Evolutionary conservation across 1,140 invertebrate species (phyloP).

Genomic region (Papilio aristodemus): DNA sequence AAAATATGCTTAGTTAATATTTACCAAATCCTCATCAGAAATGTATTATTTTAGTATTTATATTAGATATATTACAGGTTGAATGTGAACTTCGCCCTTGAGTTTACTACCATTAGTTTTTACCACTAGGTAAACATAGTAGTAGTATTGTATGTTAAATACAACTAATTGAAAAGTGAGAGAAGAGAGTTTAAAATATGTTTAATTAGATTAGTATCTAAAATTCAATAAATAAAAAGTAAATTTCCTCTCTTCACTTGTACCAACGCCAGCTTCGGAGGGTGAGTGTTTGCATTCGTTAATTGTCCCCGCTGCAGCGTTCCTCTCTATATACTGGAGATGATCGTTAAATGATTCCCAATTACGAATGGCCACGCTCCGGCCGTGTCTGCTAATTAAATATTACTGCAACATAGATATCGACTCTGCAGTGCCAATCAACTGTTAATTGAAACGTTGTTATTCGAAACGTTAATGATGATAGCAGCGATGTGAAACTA

Average conservation of each 20-base stretch:
- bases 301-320: conserved; percentile 48
- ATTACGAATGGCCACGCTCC: conserved; percentile 5
- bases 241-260: conserved; percentile 35
- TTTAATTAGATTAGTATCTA: background rate
- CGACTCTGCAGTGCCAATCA: conserved; percentile 2
- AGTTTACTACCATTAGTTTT: too few species aligned
- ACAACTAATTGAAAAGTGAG: too few species aligned
- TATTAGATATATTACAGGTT: too few species aligned
- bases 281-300: conserved; percentile 57
- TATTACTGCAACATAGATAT: background rate
- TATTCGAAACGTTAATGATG: background rate
- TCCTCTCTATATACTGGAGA: conserved; percentile 28
- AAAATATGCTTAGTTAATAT: background rate
- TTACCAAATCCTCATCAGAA: too few species aligned
- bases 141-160: too few species aligned
- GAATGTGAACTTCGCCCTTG: too few species aligned
- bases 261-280: conserved; percentile 43
- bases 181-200: too few species aligned
- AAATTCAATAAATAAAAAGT: conserved; percentile 15
- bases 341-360: conserved; percentile 29
- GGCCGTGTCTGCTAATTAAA: background rate
- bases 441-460: background rate
- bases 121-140: too few species aligned
- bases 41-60: too few species aligned
- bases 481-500: background rate